Conservation (phyloP, 2,888 invertebrate species). For the Schrankia costaestrigalis region DNA sequence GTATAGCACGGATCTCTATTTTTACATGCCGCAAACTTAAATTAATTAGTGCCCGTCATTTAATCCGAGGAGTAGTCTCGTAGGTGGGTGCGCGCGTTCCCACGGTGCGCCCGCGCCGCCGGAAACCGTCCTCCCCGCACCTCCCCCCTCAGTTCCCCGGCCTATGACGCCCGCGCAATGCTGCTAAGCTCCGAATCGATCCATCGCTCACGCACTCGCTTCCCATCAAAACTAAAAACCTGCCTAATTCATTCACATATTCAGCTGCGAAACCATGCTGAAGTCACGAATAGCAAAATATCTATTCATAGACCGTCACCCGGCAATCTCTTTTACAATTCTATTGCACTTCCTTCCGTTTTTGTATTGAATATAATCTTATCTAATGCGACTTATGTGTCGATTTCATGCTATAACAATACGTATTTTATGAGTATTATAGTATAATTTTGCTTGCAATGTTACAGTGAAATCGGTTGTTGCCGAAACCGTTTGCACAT, state of each 20-base stretch:
- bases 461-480: slow-evolving; percentile 4
- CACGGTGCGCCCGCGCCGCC: slow-evolving; percentile 74
- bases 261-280: slow-evolving; percentile 62
- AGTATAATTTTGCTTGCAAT: slow-evolving; percentile 13
- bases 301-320: slow-evolving; percentile 54
- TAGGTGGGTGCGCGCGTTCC: slow-evolving; percentile 73
- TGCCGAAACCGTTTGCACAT: slow-evolving; percentile 16
- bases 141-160: slow-evolving; percentile 34
- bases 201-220: slow-evolving; percentile 68
- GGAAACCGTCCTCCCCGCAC: slow-evolving; percentile 55
- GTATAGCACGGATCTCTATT: slow-evolving; percentile 52
- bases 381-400: slow-evolving; percentile 22
- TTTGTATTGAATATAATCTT: slow-evolving; percentile 21
- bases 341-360: slow-evolving; percentile 67
- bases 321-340: slow-evolving; percentile 52
- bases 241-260: slow-evolving; percentile 47
- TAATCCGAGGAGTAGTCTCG: slow-evolving; percentile 66
- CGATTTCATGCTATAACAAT: too few relatives aligned
- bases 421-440: too few relatives aligned
- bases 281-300: slow-evolving; percentile 70
- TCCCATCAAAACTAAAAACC: slow-evolving; percentile 56
- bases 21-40: slow-evolving; percentile 61
- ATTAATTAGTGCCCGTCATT: slow-evolving; percentile 76
- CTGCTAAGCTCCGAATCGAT: slow-evolving; percentile 65
- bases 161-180: slow-evolving; percentile 44